Conservation (phyloP, 2,888 invertebrate species). For the Pammene fasciana region DNA sequence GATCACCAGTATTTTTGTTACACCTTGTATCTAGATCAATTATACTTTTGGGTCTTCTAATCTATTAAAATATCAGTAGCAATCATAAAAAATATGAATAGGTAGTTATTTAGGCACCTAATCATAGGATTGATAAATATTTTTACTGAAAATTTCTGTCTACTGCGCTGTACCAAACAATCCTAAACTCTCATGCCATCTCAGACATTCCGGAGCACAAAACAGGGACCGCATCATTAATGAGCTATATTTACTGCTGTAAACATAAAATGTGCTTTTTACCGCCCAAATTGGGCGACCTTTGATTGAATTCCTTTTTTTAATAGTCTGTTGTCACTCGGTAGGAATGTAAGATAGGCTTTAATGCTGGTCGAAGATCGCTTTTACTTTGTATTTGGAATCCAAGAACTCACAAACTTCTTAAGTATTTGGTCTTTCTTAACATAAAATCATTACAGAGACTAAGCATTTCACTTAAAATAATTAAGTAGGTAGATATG, state of each 20-base stretch:
- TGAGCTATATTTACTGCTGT: constrained; percentile 54
- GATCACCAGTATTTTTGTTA: too few species aligned
- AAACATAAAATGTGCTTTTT: constrained; percentile 42
- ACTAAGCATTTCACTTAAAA: neutral
- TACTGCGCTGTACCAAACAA: constrained; percentile 25
- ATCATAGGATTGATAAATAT: too few species aligned
- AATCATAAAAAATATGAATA: too few species aligned
- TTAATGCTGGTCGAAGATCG: constrained; percentile 9
- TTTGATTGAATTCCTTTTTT: constrained; percentile 37
- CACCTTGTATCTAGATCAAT: too few species aligned
- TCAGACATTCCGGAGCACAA: constrained; percentile 55
- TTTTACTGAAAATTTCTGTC: constrained; percentile 18
- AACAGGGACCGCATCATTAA: constrained; percentile 60
- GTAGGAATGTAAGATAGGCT: constrained; percentile 12
- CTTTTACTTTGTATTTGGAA: constrained; percentile 12
- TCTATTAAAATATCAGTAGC: too few species aligned
- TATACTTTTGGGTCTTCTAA: too few species aligned
- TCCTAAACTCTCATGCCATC: constrained; percentile 47
- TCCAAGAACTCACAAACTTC: neutral
- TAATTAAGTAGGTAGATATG: too few species aligned
- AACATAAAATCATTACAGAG: neutral
- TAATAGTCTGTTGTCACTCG: constrained; percentile 27
- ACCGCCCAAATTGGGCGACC: constrained; percentile 32
- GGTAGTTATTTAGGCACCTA: too few species aligned
- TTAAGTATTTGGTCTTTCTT: constrained; percentile 5